Conservation (phyloP, 1,140 invertebrate species). For the Drosophila pectinifera region DNA sequence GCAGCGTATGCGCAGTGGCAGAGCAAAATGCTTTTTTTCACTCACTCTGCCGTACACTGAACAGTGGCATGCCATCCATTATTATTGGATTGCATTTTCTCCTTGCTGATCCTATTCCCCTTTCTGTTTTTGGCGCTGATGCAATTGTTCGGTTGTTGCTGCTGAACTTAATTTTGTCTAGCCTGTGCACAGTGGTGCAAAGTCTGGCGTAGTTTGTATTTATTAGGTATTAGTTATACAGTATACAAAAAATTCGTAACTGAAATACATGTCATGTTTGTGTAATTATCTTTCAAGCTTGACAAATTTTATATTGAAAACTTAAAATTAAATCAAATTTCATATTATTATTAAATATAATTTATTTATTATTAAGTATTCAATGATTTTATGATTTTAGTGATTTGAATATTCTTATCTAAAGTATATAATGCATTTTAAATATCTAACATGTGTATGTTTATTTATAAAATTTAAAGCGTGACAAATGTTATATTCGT, state of each 20-base stretch:
- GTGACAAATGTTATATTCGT: no score
- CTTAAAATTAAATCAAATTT: no score
- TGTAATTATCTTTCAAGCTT: no score
- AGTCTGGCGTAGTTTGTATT: neutral
- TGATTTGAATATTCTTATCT: no score
- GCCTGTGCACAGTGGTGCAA: neutral
- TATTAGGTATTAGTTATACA: neutral
- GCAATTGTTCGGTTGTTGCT: neutral
- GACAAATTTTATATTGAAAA: no score
- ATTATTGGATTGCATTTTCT: conserved; percentile 17
- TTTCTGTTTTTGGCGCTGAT: neutral
- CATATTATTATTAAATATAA: no score
- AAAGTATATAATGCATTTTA: no score
- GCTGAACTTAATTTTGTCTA: neutral
- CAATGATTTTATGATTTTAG: no score
- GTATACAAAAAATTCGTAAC: neutral
- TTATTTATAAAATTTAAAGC: no score
- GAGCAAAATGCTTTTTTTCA: conserved; percentile 50
- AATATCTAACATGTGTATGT: no score
- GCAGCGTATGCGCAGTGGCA: conserved; percentile 49
- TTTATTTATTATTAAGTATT: no score
- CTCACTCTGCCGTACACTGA: conserved; percentile 31
- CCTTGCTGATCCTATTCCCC: neutral
- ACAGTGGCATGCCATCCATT: conserved; percentile 30
- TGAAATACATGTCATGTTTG: no score